Base-by-base conservation (phyloP, 2,888 invertebrate genomes). In the Diadromus collaris region DNA sequence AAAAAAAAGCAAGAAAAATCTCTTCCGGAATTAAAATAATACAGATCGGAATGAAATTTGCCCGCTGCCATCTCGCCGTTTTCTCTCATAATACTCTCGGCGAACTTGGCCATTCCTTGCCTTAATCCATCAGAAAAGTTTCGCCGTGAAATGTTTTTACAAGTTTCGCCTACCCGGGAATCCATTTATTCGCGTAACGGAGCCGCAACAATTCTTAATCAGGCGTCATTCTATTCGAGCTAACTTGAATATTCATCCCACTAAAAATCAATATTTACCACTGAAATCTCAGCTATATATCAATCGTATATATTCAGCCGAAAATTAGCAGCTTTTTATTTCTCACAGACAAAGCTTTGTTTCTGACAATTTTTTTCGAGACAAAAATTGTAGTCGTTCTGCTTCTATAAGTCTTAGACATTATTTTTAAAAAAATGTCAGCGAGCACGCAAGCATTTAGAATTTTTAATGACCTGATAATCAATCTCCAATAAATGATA, bases 61-160 rank as follows among this genome's bases (percentile, higher is more conserved):
- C 51, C 21, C 24, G 10, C 10, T 13, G 51, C 24, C 13, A 24
- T 24, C 51, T 9, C 51, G 24, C 51, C 21, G 51, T 51, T 51
- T 51, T 51, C 51, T 21, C 21, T 51, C 51, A 13, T 24, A 51
- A 24, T 51, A 51, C 10, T 51, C 51, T 24, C 51, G 24, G 13
- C 21, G 51, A 51, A 10, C 19, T 51, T 24, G 19, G 51, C 5
- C 16, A 24, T 51, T 51, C 51, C 21, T 4, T 24, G 21, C 21
- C 51, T 51, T 51, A 51, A 51, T 19, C 51, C 51, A 13, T 51
- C 51, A 51, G 51, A 51, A 51, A 51, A 51, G 24, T 24, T 51
- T 10, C 13, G 2, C 21, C 4, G 21, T 10, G 51, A 51, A 51
- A 51, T 51, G 51, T 51, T 51, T 51, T 51, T 13, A 24, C 51